Conservation (phyloP, 53 echinoderm and acorn worm species). For the Luidia sarsii region DNA sequence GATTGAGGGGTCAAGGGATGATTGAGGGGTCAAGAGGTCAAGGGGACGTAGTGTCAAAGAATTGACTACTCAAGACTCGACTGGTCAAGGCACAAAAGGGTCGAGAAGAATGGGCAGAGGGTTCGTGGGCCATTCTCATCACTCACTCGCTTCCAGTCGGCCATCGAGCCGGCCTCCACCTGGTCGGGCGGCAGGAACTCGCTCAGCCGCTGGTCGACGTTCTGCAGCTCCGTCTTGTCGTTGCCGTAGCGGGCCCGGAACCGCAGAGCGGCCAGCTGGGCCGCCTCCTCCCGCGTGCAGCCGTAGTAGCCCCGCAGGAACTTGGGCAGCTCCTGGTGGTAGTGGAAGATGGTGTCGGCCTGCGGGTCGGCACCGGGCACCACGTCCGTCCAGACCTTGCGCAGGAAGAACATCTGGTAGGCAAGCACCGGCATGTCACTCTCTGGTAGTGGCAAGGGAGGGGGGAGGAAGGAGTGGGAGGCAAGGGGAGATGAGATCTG, state of each 20-base stretch:
- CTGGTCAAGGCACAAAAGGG: no score
- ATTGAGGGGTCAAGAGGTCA: no score
- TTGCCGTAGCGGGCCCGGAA: constrained; percentile 83
- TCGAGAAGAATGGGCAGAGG: neutral
- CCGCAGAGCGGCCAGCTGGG: constrained; percentile 81
- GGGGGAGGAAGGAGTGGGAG: no score
- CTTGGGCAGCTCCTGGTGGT: constrained; percentile 95
- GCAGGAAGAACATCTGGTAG: constrained; percentile 88
- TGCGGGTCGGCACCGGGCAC: constrained; percentile 93
- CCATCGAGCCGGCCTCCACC: constrained; percentile 56
- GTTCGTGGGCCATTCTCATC: neutral
- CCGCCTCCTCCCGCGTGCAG: constrained; percentile 85
- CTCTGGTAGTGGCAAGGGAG: no score
- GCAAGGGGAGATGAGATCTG: no score
- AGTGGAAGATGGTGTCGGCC: constrained; percentile 98
- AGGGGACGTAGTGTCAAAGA: no score
- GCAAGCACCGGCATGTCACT: constrained; percentile 48
- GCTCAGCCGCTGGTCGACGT: constrained; percentile 56
- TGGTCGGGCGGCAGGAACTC: constrained; percentile 81
- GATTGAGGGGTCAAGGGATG: no score
- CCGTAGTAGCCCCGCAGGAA: constrained; percentile 91
- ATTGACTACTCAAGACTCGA: no score
- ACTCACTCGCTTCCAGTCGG: constrained; percentile 97
- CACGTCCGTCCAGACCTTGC: constrained; percentile 96
- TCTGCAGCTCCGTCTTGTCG: constrained; percentile 79